phyloP scores from a whole-genome alignment of 1,140 invertebrate species.

The Ceratitis capitata region DNA sequence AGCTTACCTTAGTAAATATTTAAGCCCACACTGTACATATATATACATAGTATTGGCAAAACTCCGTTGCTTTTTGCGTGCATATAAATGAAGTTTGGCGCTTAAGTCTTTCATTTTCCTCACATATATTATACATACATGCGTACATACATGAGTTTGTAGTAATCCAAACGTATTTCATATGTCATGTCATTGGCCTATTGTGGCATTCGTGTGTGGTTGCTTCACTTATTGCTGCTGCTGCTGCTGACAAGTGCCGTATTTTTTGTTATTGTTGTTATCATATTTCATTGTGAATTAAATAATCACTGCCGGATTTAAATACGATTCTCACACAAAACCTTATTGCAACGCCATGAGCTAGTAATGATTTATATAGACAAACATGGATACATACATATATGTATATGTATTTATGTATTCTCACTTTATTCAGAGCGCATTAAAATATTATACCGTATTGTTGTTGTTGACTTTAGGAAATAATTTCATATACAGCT shows the following conservation, averaged over 20 bases:
- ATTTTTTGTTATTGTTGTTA: neutral
- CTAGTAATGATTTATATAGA: neutral
- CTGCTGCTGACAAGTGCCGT: neutral
- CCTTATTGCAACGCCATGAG: neutral
- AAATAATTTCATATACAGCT: neutral
- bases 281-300: neutral
- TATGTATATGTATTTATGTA: neutral
- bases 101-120: neutral
- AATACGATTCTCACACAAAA: neutral
- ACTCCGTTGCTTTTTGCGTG: neutral
- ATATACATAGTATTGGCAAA: too few species aligned
- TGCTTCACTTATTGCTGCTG: neutral
- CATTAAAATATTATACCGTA: too few species aligned
- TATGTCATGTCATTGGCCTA: constrained; percentile 3
- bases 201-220: neutral
- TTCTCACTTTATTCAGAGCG: too few species aligned
- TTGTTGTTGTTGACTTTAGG: neutral
- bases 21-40: neutral
- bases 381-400: too few species aligned
- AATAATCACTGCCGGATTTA: constrained; percentile 22
- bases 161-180: neutral
- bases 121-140: neutral
- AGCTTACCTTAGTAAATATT: too few species aligned
- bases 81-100: neutral
- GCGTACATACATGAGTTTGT: neutral